Evolutionary conservation across 2,797 vertebrate species (phyloP).

Genomic region (Tinamus major): DNA sequence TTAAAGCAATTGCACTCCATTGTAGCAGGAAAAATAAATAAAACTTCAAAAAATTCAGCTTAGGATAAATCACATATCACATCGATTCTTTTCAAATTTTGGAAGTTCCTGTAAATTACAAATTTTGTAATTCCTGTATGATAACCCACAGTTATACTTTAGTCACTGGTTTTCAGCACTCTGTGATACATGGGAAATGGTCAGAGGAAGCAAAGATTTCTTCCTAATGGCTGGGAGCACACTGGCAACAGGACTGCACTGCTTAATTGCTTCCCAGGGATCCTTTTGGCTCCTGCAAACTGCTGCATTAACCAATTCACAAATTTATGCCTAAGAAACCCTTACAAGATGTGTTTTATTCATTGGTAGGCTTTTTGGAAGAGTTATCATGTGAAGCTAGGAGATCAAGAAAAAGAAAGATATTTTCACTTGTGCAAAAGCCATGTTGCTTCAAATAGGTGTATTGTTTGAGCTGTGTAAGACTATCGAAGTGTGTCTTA

Average conservation of each 20-base stretch:
- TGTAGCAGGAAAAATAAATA: neutral
- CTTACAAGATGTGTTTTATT: neutral
- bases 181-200: neutral
- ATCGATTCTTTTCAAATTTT: neutral
- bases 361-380: neutral
- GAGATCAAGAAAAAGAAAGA: neutral
- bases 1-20: neutral
- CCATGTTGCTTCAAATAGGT: neutral
- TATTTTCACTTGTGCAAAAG: neutral
- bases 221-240: neutral
- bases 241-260: fast-evolving
- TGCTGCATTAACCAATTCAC: neutral
- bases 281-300: neutral
- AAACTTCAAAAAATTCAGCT: neutral
- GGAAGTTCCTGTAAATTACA: too few species aligned
- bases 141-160: neutral
- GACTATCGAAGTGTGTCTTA: neutral
- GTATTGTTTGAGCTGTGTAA: neutral
- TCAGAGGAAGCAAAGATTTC: neutral
- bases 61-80: neutral
- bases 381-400: neutral
- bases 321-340: neutral
- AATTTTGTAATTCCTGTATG: neutral
- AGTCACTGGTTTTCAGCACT: neutral
- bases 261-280: neutral